Percentiles rank a stretch among this genome's conserved stretches.
phyloP scores from a whole-genome alignment of 2,888 invertebrate species.

The Tetropium fuscum region DNA sequence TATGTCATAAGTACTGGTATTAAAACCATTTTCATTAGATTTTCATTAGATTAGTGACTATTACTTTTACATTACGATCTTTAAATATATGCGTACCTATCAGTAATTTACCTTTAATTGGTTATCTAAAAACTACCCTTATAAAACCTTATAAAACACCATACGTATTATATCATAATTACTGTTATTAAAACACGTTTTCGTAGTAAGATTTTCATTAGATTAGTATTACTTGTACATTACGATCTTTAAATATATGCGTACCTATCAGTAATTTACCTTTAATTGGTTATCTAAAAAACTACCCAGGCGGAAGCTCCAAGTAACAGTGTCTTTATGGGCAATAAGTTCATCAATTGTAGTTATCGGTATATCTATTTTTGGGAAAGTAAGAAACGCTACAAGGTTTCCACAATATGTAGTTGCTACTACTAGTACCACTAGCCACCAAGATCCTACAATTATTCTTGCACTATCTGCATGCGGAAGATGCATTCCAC shows the following conservation, averaged over 20 bases:
- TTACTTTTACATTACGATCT: too few species aligned
- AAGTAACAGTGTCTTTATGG: slow-evolving; percentile 72
- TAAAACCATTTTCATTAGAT: too few species aligned
- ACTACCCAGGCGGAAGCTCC: slow-evolving; percentile 83
- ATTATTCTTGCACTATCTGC: slow-evolving; percentile 89
- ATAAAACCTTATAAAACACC: too few species aligned
- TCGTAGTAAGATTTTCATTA: too few species aligned
- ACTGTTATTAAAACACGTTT: too few species aligned
- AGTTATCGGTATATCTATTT: slow-evolving; percentile 79
- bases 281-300: slow-evolving; percentile 76
- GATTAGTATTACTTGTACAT: too few species aligned
- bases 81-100: background rate
- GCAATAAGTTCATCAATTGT: slow-evolving; percentile 75
- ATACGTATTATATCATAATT: too few species aligned
- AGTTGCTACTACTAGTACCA: slow-evolving; percentile 88
- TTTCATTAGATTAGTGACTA: too few species aligned
- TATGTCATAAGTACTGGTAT: too few species aligned
- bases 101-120: slow-evolving; percentile 71
- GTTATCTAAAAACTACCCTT: slow-evolving; percentile 79
- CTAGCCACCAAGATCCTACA: slow-evolving; percentile 93
- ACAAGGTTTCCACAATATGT: slow-evolving; percentile 94
- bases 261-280: too few species aligned
- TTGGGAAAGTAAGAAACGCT: slow-evolving; percentile 92
- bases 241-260: background rate
- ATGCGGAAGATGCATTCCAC: slow-evolving; percentile 87